These are phyloP conservation scores for Eristalis tenax DNA, from an alignment of 2,888 invertebrate species.

Conservation along the genomic window DNA sequence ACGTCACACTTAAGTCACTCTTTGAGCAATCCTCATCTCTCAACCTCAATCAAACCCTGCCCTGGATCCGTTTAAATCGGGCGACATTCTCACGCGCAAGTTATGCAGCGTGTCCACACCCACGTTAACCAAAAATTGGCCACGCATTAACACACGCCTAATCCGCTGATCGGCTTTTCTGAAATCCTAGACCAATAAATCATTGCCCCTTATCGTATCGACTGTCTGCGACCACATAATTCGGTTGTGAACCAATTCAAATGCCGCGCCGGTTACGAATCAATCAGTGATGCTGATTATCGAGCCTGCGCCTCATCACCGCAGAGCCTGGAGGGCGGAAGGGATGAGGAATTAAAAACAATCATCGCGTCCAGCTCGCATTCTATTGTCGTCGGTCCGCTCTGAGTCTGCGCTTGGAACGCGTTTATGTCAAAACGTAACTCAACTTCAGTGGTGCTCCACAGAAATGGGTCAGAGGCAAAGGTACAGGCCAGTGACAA, in stretches of 20 bases:
- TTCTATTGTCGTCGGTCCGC: slow-evolving; percentile 33
- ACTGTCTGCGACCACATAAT: slow-evolving; percentile 64
- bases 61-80: neutral
- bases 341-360: slow-evolving; percentile 36
- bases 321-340: neutral
- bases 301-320: neutral
- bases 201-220: slow-evolving; percentile 54
- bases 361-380: slow-evolving; percentile 30
- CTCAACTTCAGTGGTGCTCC: slow-evolving; percentile 3
- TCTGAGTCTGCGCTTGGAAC: slow-evolving; percentile 14
- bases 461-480: slow-evolving; percentile 35
- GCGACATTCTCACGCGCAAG: slow-evolving; percentile 38
- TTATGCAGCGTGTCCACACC: slow-evolving; percentile 50
- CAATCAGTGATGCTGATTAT: slow-evolving; percentile 64
- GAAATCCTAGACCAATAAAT: slow-evolving; percentile 62
- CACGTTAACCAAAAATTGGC: slow-evolving; percentile 25
- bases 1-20: neutral
- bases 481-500: slow-evolving; percentile 35
- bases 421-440: slow-evolving; percentile 44
- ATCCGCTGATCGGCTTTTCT: slow-evolving; percentile 65
- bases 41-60: neutral
- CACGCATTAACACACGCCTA: slow-evolving; percentile 54
- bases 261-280: slow-evolving; percentile 59
- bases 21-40: neutral
- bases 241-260: slow-evolving; percentile 65